Conservation (phyloP, 2,888 invertebrate genomes). For the Lobophora halterata region DNA sequence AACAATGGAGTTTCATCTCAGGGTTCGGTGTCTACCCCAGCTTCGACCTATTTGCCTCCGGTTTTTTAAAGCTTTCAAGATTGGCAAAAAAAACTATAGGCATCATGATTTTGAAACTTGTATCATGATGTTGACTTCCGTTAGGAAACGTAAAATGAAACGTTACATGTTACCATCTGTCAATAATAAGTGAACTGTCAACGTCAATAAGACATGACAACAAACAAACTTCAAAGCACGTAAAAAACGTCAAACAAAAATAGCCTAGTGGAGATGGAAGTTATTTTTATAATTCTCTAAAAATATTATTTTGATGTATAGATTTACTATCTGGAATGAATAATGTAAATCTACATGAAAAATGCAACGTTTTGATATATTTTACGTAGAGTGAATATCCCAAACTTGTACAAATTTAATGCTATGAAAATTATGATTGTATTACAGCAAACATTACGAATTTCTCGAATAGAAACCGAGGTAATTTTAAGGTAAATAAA, state of each 20-base stretch:
- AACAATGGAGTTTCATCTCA: conserved; percentile 34
- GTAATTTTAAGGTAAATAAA: conserved; percentile 62
- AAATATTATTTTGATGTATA: conserved; percentile 44
- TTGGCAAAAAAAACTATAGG: no score
- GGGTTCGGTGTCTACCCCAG: conserved; percentile 43
- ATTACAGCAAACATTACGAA: conserved; percentile 65
- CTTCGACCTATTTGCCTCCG: conserved; percentile 63
- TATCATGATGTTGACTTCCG: no score
- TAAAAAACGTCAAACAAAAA: conserved; percentile 51
- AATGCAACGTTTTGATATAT: conserved; percentile 41
- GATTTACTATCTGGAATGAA: conserved; percentile 45
- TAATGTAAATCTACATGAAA: conserved; percentile 37
- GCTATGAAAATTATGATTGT: conserved; percentile 70
- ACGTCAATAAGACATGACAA: conserved; percentile 17
- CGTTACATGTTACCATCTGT: conserved; percentile 1
- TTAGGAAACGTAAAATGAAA: conserved; percentile 7
- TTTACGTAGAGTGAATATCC: conserved; percentile 43
- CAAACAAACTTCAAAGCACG: conserved; percentile 34
- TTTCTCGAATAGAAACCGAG: conserved; percentile 64
- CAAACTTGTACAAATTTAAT: conserved; percentile 48
- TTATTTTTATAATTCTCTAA: conserved; percentile 66
- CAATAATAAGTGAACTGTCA: conserved; percentile 4
- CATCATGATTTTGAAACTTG: no score
- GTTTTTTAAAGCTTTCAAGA: conserved; percentile 42
- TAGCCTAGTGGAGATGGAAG: conserved; percentile 75